Base-by-base conservation (phyloP, 23 tunicate species). In the Botrylloides violaceus region DNA sequence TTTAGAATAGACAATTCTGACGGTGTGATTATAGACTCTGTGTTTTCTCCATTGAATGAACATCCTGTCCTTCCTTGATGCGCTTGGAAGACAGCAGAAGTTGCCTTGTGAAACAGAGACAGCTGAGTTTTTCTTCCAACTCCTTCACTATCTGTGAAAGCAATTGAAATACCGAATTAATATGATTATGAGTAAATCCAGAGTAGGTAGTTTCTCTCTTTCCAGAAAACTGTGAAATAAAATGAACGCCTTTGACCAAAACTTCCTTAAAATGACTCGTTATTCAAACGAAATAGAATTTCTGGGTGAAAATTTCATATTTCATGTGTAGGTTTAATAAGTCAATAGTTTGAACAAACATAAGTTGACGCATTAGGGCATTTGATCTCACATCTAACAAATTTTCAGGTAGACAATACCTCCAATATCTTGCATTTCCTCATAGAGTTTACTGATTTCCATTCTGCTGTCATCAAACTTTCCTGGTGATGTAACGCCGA, bases 401-500 rank as follows among this genome's bases (percentile, higher is more conserved):
- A n/a, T 7, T 43, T 43, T 43, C 53, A 58, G 6, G 26, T 26
- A 28, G 33, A 33, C 25, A 34, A 0, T 49, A 83, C 91, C 82
- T 71, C 79, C 91, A 31, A 83, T 83, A 2, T 76, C 66, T 38
- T 76, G 73, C 6, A 87, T 57, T 64, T 87, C 95, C 33, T 80
- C 79, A 7, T 75, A 53, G 29, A 87, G 57, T 23, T 80, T 71
- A 2, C 43, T 71, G 3, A 87, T 29, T 70, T 87, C 70, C 26
- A 60, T 62, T n/a, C 33, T 64, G 33, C 63, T 38, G 24, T 37
- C 72, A 47, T 71, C 79, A 21, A 87, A 37, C 25, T 66, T 33
- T 29, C 80, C 72, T 5, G 86, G 86, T 4, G 95, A 87, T 2
- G 95, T 87, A n/a, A 80, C 12, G 4, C 95, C 95, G 4, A 87